Percentiles rank a stretch among this genome's conserved stretches.
Conservation (phyloP, 2,888 invertebrate species). For the Cheilosia variabilis region DNA sequence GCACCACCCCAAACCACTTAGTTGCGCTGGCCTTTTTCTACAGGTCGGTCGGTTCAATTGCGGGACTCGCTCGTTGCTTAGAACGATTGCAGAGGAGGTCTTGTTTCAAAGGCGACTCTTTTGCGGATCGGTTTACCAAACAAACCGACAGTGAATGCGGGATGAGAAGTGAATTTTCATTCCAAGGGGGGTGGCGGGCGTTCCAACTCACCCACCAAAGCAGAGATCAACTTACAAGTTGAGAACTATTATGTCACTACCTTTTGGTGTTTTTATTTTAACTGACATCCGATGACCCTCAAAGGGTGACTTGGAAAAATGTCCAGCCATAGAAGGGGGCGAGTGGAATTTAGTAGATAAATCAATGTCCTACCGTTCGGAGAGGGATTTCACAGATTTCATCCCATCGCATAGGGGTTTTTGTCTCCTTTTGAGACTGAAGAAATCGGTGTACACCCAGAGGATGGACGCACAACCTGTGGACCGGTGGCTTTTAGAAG, state of each 20-base stretch:
- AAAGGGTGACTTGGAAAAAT: conserved; percentile 26
- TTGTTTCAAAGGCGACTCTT: conserved; percentile 31
- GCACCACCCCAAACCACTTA: conserved; percentile 42
- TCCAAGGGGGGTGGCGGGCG: not conserved
- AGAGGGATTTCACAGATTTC: conserved; percentile 22
- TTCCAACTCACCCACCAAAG: not conserved
- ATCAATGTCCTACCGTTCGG: conserved; percentile 42
- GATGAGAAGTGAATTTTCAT: conserved; percentile 63
- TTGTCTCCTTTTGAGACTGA: conserved; percentile 4
- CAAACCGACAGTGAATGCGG: conserved; percentile 56
- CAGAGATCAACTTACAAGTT: conserved; percentile 50
- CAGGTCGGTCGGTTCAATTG: conserved; percentile 35
- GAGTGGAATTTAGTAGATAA: conserved; percentile 52
- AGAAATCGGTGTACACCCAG: too few relatives aligned
- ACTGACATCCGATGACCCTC: conserved; percentile 5
- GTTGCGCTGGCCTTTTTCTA: conserved; percentile 26
- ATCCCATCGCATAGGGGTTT: conserved; percentile 33
- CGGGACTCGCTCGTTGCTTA: not conserved
- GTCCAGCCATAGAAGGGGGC: conserved; percentile 1
- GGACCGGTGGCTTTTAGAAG: too few relatives aligned
- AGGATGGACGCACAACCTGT: too few relatives aligned
- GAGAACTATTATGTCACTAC: conserved; percentile 40
- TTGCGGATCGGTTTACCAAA: conserved; percentile 57
- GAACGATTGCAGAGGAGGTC: conserved; percentile 32
- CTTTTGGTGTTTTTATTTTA: not conserved